phyloP scores from a whole-genome alignment of 2,888 invertebrate species.

The Onchidella celtica region DNA sequence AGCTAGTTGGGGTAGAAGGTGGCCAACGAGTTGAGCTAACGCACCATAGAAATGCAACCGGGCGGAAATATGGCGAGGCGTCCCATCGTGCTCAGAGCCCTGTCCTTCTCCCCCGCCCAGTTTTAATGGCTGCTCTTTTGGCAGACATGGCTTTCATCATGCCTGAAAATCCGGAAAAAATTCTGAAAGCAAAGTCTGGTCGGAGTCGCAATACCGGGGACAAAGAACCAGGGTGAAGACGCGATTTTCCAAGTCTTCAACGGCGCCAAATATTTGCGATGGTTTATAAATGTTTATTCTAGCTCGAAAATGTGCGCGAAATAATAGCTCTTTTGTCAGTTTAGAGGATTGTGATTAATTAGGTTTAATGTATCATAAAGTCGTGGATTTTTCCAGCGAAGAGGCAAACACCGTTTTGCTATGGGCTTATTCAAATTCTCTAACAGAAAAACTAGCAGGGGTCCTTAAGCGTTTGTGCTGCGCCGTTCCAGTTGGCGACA shows the following conservation, averaged over 20 bases:
- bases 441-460: conserved; percentile 1
- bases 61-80: conserved; percentile 32
- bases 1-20: conserved; percentile 8
- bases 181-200: conserved; percentile 56
- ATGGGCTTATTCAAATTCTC: background rate
- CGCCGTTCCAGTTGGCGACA: too few species aligned
- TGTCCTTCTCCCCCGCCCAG: conserved; percentile 8
- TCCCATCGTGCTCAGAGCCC: conserved; percentile 8
- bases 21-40: background rate
- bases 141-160: conserved; percentile 45
- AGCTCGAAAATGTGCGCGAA: conserved; percentile 35
- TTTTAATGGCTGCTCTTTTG: conserved; percentile 23
- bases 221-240: background rate
- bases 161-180: conserved; percentile 54
- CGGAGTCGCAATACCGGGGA: conserved; percentile 5
- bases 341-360: conserved; percentile 21
- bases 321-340: conserved; percentile 6
- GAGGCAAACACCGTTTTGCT: background rate
- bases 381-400: background rate
- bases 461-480: background rate
- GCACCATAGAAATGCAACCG: conserved; percentile 25
- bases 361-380: conserved; percentile 36
- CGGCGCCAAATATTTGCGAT: conserved; percentile 50
- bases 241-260: conserved; percentile 18
- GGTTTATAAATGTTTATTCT: conserved; percentile 46